phyloP scores from a whole-genome alignment of 1,140 invertebrate genomes.

The Microplitis mediator region DNA sequence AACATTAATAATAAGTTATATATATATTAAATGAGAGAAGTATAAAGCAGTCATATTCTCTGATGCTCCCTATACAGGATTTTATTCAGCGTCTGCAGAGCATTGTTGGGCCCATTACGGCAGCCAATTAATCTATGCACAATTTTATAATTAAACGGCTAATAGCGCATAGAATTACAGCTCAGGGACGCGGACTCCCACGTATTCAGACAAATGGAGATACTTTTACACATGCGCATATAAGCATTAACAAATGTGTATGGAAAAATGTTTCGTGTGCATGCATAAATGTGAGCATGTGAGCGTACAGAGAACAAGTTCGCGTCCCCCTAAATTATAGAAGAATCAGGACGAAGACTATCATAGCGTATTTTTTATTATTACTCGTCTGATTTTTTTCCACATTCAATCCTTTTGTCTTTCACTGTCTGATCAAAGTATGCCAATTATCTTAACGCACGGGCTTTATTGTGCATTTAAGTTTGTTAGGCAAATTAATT shows the following conservation, averaged over 20 bases:
- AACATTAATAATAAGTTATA: conserved; percentile 49
- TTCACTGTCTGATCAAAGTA: conserved; percentile 16
- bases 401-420: conserved; percentile 7
- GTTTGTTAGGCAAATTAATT: conserved; percentile 50
- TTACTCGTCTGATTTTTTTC: conserved; percentile 13
- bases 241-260: neutral
- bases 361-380: conserved; percentile 17
- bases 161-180: conserved; percentile 61
- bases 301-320: neutral
- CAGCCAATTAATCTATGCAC: conserved; percentile 62
- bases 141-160: conserved; percentile 64
- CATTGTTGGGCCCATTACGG: conserved; percentile 58
- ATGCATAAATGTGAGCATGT: neutral
- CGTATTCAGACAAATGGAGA: conserved; percentile 36
- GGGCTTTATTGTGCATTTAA: conserved; percentile 36
- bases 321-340: neutral
- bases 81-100: conserved; percentile 34
- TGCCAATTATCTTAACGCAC: conserved; percentile 21
- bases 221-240: neutral
- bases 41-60: conserved; percentile 4
- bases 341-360: conserved; percentile 20
- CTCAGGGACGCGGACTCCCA: conserved; percentile 58
- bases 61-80: conserved; percentile 16
- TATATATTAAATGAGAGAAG: neutral
- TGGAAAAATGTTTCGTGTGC: neutral